Evolutionary conservation across 2,888 invertebrate genomes (phyloP), one percentile per base, ranked within the genome.

Genomic region (Aphidoletes aphidimyza): DNA sequence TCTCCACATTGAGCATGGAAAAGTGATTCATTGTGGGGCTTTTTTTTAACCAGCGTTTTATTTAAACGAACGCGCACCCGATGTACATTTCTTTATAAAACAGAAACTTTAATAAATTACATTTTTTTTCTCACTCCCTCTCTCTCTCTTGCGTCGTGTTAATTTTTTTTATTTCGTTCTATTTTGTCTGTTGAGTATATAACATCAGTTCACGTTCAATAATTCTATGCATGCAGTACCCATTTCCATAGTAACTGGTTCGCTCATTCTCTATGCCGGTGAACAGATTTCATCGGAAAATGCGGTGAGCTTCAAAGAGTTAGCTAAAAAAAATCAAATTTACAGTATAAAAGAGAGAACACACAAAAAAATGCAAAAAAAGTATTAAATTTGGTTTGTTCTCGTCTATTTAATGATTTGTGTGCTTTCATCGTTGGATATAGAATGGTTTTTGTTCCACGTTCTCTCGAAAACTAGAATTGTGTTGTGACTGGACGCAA

Each of bases 101-200:
- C 69, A 69, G 69, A 69, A 69, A 69, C 69, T 69, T 69, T 30
- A 69, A 69, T 69, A 69, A 69, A 69, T 69, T 69, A 69, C 69
- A 69, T 69, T 34, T 69, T 69, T 69, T 69, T 69, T 54, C 17
- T 47, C 47, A 2, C 47, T 47, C 2, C 11, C 5, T 39, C 2
- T 47, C 19, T 47, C 47, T 54, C 22, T 54, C 26, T 54, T 54
- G n/a, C n/a, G 2, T 30, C 0, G 30, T 30, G 34, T 69, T 69
- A 2, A 30, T 69, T 69, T 69, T 30, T 54, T 54, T 11, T n/a
- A 30, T 34, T 26, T 30, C 14, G 9, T 69, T 69, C 30, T 69
- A 1, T 14, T 69, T 69, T 26, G 1, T 11, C 2, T 54, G 22
- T 11, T 3, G 30, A 30, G 34, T 30, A 69, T 69, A 54, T 54